Evolutionary conservation across 2,797 vertebrate genomes (phyloP), one percentile per base, ranked within the genome.

Genomic region (Pseudochirops cupreus): DNA sequence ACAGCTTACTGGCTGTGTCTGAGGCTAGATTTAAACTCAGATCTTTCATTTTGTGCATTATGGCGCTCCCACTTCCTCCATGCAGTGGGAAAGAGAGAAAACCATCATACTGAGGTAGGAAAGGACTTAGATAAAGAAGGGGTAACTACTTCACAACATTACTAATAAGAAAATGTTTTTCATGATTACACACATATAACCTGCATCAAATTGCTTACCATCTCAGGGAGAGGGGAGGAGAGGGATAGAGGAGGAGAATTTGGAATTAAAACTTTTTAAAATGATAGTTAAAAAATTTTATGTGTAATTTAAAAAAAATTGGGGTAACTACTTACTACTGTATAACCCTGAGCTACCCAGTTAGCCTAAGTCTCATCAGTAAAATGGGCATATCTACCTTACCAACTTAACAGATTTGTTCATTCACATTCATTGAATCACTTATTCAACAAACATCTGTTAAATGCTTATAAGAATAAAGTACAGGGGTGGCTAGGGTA

Each of bases 371-470:
- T 59, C 91, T 96, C 67, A 6, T 67, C 31, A 67, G 14, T 18
- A n/a, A 67, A 39, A 39, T 82, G 92, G 14, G 11, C 13, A 3
- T 18, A 74, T n/a, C 67, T 39, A 9, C 18, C 39, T 82, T 46
- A 46, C 18, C 39, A 56, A 82, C 11, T 11, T 82, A 82, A 46
- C 21, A 82, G 7, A 39, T 26, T 46, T 46, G 29, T 31, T 59
- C 90, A 93, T 7, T 92, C 50, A 91, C 56, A 82, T 82, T 82
- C 21, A 24, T 92, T 62, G 91, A 91, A 94, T 92, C 31, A 91
- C 95, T 96, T 93, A 91, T 59, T 96, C 82, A 91, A 46, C 67
- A 94, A n/a, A 67, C 13, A 50, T 89, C 95, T 91, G 56, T 91
- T 9, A 95, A 50, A 53, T 94, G 16, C 39, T 96, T 0, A 26